Base-by-base conservation (phyloP, 2,888 invertebrate genomes). In the Drosophila dives region DNA sequence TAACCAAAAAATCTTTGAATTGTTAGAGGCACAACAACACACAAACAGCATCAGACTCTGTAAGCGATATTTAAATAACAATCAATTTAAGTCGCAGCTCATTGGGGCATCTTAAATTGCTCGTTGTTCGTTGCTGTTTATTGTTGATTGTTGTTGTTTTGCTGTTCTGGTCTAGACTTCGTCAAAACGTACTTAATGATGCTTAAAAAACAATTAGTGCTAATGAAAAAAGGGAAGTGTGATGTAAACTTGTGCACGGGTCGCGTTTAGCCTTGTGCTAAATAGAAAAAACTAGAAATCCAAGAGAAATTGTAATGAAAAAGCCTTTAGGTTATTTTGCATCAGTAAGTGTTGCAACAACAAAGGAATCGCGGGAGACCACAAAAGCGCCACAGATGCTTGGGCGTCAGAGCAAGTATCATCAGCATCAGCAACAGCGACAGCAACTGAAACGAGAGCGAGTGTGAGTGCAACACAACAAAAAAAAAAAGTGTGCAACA, bases 291-390 rank as follows among this genome's bases (percentile, higher is more conserved):
- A 48, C 60, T 66, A 53, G 45, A 72, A 64, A 72, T 40, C 76
- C 45, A 56, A 76, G 72, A 53, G 75, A 76, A 74, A 77, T 77
- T 66, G 68, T 86, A 86, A 86, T 86, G 89, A 88, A 88, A 86
- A 86, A 84, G 86, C 81, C 86, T 82, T 82, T 75, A 75, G 89
- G 82, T 81, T 81, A 79, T 82, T 77, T 84, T 76, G 65, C 61
- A 56, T 34, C 70, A 73, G 73, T 58, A 70, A 72, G 65, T 69
- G 68, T 64, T 64, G 66, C 60, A 60, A 34, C 62, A 86, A 83
- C 81, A 88, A 85, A 79, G 72, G 72, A 63, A 63, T 56, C 59
- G 53, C 74, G 64, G 61, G 68, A 55, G 65, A 36, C 54, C 68
- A 33, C 38, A 55, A 62, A 51, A 61, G 70, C 59, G 34, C 77